Percentiles rank a stretch among this genome's conserved stretches.
These are phyloP conservation scores for Leucosticte australis DNA, from an alignment of 2,113 vertebrate species.

Conservation along the genomic window DNA sequence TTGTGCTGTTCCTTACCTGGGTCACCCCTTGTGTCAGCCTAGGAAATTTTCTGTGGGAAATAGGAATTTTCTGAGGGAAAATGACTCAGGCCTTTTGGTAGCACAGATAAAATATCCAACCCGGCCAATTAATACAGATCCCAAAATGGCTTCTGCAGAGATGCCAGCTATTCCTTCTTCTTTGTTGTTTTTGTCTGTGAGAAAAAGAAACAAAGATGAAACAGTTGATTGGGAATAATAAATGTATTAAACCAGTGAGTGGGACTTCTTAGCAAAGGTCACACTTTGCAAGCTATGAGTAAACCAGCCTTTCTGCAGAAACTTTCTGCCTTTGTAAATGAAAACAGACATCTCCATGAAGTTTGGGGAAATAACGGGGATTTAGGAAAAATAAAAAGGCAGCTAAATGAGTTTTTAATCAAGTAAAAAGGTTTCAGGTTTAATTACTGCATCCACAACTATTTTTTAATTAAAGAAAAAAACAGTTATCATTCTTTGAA, in stretches of 20 bases:
- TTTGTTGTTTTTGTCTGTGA: constrained; percentile 42
- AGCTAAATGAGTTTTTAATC: neutral
- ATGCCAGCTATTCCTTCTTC: constrained; percentile 65
- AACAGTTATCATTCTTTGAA: neutral
- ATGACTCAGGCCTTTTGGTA: constrained; percentile 70
- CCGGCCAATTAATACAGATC: constrained; percentile 70
- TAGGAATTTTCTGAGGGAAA: constrained; percentile 74
- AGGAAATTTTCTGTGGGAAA: neutral
- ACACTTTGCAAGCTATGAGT: neutral
- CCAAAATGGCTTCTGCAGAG: constrained; percentile 72
- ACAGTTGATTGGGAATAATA: neutral
- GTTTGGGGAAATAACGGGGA: neutral
- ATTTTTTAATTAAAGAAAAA: neutral
- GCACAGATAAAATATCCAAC: constrained; percentile 73
- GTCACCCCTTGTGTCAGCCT: constrained; percentile 80
- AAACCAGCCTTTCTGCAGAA: neutral
- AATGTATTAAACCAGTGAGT: neutral
- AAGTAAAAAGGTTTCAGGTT: neutral
- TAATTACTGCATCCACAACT: neutral
- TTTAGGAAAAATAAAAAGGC: neutral
- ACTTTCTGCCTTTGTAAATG: neutral
- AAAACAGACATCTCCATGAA: neutral
- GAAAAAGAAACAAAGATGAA: neutral
- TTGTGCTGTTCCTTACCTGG: constrained; percentile 75
- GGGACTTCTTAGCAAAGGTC: neutral